These are phyloP conservation scores for Gnatocerus cornutus DNA, from an alignment of 2,888 invertebrate species.

Conservation along the genomic window DNA sequence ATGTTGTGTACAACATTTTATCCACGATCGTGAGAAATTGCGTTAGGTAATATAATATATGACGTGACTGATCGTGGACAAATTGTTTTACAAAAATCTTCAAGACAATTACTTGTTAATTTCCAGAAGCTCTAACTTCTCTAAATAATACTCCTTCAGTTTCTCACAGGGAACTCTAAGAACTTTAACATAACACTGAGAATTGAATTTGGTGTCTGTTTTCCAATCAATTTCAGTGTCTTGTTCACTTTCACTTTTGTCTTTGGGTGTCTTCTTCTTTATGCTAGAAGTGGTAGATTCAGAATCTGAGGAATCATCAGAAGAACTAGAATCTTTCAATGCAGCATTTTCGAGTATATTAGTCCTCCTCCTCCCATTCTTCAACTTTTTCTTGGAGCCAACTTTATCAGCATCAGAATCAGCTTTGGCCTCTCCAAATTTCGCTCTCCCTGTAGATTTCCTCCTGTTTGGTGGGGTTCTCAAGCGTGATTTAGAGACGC, in stretches of 20 bases:
- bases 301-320: constrained; percentile 5
- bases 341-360: background rate
- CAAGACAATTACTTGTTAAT: constrained; percentile 56
- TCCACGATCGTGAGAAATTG: too few species aligned
- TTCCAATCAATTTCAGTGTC: constrained; percentile 31
- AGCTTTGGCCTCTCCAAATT: constrained; percentile 5
- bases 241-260: constrained; percentile 20
- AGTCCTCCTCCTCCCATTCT: constrained; percentile 1
- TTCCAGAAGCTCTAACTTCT: constrained; percentile 58
- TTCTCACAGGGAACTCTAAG: constrained; percentile 61
- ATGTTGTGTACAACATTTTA: too few species aligned
- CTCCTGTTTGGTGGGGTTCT: constrained; percentile 7
- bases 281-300: background rate
- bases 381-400: background rate
- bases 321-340: background rate
- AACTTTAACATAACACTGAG: constrained; percentile 60
- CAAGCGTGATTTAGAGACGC: background rate
- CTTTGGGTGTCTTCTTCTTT: background rate
- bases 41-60: too few species aligned
- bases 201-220: constrained; percentile 59
- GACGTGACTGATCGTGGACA: too few species aligned
- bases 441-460: constrained; percentile 13
- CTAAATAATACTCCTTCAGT: constrained; percentile 61
- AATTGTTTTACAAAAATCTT: too few species aligned
- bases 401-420: constrained; percentile 10